Evolutionary conservation across 2,888 invertebrate genomes (phyloP), one percentile per base, ranked within the genome.

Genomic region (Eudasyphora cyanicolor): DNA sequence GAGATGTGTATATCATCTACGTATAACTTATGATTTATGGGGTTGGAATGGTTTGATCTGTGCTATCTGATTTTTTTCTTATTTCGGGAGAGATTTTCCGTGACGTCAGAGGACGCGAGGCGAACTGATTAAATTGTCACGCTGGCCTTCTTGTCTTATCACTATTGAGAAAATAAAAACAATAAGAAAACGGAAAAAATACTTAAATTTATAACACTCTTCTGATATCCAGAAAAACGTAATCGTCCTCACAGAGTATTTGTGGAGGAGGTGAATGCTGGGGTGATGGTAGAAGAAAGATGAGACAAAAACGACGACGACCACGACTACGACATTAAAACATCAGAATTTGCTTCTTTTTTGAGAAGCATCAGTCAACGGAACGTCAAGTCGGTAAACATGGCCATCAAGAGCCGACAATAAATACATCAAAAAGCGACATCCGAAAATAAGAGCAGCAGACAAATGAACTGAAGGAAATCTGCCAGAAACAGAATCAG

Each of bases 361-460:
- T 60, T 29, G 21, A 51, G 42, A 21, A 67, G 14, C 67, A 67
- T 35, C 75, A 76, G 78, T 77, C 74, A 77, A 75, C 71, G 75
- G 73, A 75, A 78, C 60, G 71, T 78, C 79, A 78, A 64, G 79
- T 77, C 21, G 77, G 69, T 79, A 78, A 77, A 82, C 71, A 78
- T 80, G 80, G 54, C 76, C 78, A 82, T 77, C 77, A 77, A 77
- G 74, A 73, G 57, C 70, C 76, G 76, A 83, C 83, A 81, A 79
- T 83, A 85, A 83, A 85, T 85, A 84, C 79, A 82, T 84, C 79
- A 85, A 81, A 82, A 73, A 75, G 75, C 62, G 81, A 77, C 83
- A 82, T 60, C 67, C 79, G 76, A 79, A 82, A 82, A 74, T 80
- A 80, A 79, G 54, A 71, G 67, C 77, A 83, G 10, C 83, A 62